Conservation (phyloP, 2,113 vertebrate genomes). For the Lycaon pictus region DNA sequence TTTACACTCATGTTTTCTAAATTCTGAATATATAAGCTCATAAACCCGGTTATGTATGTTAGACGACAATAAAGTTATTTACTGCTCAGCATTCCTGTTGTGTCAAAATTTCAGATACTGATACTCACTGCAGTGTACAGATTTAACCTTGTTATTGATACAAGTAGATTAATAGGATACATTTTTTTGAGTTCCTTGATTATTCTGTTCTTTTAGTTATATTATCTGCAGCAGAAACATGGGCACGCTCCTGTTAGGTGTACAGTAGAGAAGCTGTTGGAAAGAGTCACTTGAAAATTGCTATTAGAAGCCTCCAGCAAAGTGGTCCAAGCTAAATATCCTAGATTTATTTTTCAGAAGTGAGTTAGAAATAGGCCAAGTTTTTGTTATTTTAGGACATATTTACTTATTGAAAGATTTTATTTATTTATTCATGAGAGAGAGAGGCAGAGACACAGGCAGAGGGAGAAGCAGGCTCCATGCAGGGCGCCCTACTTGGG, state of each 20-base stretch:
- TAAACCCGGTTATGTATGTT: neutral
- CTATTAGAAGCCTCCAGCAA: neutral
- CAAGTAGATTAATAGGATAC: neutral
- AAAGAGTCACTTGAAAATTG: slow-evolving; percentile 13
- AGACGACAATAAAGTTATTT: neutral
- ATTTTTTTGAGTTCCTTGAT: slow-evolving; percentile 15
- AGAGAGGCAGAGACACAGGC: no score
- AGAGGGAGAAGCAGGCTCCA: no score
- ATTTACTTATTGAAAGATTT: no score
- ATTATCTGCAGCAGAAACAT: neutral
- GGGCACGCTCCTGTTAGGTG: neutral
- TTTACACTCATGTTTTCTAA: slow-evolving; percentile 46
- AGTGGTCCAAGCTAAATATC: neutral
- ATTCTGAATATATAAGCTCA: neutral
- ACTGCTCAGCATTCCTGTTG: neutral
- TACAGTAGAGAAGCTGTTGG: neutral
- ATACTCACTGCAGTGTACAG: neutral
- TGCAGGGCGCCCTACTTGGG: no score
- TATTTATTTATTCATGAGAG: no score
- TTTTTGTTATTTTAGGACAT: neutral
- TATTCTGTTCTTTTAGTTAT: neutral
- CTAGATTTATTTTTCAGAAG: slow-evolving; percentile 19
- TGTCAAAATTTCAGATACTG: neutral
- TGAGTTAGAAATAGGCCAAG: neutral
- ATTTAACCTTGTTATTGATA: slow-evolving; percentile 1